These are phyloP conservation scores for Synergus itoensis DNA, from an alignment of 2,888 invertebrate genomes.

Conservation along the genomic window DNA sequence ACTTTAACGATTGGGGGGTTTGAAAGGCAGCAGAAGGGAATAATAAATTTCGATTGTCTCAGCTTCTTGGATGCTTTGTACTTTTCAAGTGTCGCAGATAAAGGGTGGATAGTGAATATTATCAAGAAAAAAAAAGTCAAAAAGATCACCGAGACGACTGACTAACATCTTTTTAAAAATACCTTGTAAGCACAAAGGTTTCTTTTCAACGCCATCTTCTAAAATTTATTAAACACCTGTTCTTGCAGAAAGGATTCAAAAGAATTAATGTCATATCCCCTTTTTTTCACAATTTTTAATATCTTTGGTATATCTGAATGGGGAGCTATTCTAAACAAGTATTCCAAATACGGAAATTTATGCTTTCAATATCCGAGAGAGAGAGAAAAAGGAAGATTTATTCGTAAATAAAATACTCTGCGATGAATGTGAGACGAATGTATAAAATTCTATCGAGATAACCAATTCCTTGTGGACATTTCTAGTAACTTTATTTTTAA, in stretches of 20 bases:
- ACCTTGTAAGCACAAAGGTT: slow-evolving; percentile 7
- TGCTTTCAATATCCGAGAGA: slow-evolving; percentile 45
- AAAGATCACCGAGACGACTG: not conserved
- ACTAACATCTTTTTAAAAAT: slow-evolving; percentile 3
- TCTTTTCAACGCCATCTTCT: not conserved
- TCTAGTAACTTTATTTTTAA: not conserved
- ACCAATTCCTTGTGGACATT: not conserved
- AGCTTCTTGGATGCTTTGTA: not conserved
- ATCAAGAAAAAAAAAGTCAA: not conserved
- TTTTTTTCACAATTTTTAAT: slow-evolving; percentile 1
- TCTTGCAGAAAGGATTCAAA: not conserved
- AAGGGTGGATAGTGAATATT: not conserved
- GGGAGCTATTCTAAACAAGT: not conserved
- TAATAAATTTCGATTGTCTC: slow-evolving; percentile 42
- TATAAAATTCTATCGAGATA: not conserved
- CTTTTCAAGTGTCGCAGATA: slow-evolving; percentile 32
- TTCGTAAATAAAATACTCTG: slow-evolving; percentile 21
- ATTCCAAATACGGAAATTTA: slow-evolving; percentile 46
- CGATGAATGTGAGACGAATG: slow-evolving; percentile 21
- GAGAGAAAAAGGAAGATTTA: slow-evolving; percentile 29
- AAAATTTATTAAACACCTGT: not conserved
- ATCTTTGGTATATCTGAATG: not conserved
- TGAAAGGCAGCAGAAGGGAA: slow-evolving; percentile 35
- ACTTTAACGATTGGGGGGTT: slow-evolving; percentile 35
- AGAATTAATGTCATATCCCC: slow-evolving; percentile 3